Conservation (phyloP, 1,140 invertebrate species). For the Calephelis nemesis region DNA sequence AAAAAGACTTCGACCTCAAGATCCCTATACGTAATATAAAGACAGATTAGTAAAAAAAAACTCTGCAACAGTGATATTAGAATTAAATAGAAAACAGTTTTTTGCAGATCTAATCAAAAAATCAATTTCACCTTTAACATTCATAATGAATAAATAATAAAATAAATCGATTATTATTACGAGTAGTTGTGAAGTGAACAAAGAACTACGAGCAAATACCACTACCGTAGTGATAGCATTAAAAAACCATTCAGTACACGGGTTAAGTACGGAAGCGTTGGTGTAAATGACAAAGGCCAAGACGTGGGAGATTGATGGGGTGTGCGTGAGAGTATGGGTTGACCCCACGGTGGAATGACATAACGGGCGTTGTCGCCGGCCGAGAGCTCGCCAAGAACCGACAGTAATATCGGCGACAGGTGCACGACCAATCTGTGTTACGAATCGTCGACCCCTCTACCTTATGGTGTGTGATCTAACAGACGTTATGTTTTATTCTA, state of each 20-base stretch:
- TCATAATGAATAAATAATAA: too few species aligned
- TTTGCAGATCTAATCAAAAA: too few species aligned
- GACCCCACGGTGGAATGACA: conserved; percentile 62
- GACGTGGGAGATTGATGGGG: conserved; percentile 54
- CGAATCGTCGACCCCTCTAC: conserved; percentile 19
- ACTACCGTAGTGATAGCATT: conserved; percentile 12
- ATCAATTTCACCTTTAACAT: too few species aligned
- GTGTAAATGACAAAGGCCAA: conserved; percentile 39
- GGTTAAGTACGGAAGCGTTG: conserved; percentile 22
- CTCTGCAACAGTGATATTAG: too few species aligned
- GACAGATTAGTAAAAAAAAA: too few species aligned
- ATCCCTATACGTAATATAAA: too few species aligned
- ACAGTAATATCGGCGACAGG: conserved; percentile 7
- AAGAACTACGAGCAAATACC: not conserved
- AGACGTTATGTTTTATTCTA: not conserved
- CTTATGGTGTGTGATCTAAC: conserved; percentile 13
- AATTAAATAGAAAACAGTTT: too few species aligned
- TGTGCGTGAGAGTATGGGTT: conserved; percentile 62
- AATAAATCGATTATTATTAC: not conserved
- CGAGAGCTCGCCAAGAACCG: conserved; percentile 31
- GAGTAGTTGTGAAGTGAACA: not conserved
- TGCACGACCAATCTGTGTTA: conserved; percentile 21
- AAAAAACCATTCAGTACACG: conserved; percentile 21
- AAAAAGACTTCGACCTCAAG: too few species aligned
- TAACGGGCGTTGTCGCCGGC: conserved; percentile 59